phyloP scores from a whole-genome alignment of 2,888 invertebrate genomes.

The Andrena minutula region DNA sequence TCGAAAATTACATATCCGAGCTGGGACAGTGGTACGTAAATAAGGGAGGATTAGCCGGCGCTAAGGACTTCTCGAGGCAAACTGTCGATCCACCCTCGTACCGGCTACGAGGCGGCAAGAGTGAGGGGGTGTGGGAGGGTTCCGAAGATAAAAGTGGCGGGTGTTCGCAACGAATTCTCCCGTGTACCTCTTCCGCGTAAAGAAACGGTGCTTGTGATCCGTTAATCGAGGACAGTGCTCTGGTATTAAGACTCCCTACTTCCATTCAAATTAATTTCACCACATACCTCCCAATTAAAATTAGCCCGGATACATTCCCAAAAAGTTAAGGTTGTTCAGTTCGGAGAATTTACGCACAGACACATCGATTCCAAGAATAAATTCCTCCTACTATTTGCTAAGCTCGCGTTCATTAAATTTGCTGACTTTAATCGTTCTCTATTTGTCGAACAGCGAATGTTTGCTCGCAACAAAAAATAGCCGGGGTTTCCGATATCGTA shows the following conservation, averaged over 20 bases:
- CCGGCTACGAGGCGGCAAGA: constrained; percentile 25
- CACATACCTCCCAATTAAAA: too few species aligned
- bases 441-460: not conserved
- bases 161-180: constrained; percentile 67
- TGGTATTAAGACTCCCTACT: not conserved
- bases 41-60: constrained; percentile 2
- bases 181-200: not conserved
- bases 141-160: constrained; percentile 72
- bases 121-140: constrained; percentile 52
- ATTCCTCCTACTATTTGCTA: too few species aligned
- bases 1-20: constrained; percentile 89
- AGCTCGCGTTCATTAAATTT: too few species aligned
- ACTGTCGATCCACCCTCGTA: constrained; percentile 35
- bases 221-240: not conserved
- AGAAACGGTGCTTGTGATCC: not conserved
- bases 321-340: too few species aligned
- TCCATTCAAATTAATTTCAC: not conserved
- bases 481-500: not conserved
- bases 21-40: constrained; percentile 89
- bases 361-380: not conserved
- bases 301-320: too few species aligned
- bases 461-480: not conserved
- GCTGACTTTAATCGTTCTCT: too few species aligned
- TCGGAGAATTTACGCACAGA: not conserved
- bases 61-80: not conserved